Evolutionary conservation across 2,888 invertebrate genomes (phyloP), one percentile per base, ranked within the genome.

Genomic region (Eupithecia abbreviata): DNA sequence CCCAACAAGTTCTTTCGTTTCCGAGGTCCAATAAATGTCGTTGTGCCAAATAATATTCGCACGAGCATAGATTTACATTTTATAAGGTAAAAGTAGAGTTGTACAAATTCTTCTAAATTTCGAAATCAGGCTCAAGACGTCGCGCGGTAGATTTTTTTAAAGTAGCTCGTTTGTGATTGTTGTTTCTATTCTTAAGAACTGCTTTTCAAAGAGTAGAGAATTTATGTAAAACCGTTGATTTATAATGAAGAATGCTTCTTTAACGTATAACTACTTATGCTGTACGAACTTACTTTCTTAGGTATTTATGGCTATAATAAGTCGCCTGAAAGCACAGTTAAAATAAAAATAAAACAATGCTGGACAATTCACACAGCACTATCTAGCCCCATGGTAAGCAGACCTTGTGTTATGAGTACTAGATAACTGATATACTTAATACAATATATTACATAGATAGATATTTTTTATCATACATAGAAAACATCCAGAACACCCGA

Each of bases 141-240:
- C 13, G 45, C 6, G 67, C 3, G 13, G 47, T 30, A 47, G 13
- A 30, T 69, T 18, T 30, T 69, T 45, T 43, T 43, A 9, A n/a
- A 45, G 45, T 18, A 43, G 7, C 42, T 68, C 15, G 43, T 12
- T 69, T 69, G 69, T 47, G n/a, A 47, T 45, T 69, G 18, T 69
- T 69, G 9, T n/a, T 47, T 47, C 18, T 18, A 69, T 47, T 12
- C 12, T 30, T 47, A 18, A 12, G 6, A 69, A 68, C 15, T 30
- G 45, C 69, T 69, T 68, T 47, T 69, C 69, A 30, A 47, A 47
- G 42, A 42, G 9, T 69, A 6, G 47, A 49, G 30, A 69, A 69
- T 69, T 43, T 49, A 69, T 69, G 47, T 69, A 12, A 68, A 30
- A 5, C 47, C 30, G 30, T 69, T 69, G 45, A 49, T 69, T 47